Percentiles rank a stretch among this genome's conserved stretches.
These are phyloP conservation scores for Temnothorax nylanderi DNA, from an alignment of 1,140 invertebrate species.

Conservation along the genomic window DNA sequence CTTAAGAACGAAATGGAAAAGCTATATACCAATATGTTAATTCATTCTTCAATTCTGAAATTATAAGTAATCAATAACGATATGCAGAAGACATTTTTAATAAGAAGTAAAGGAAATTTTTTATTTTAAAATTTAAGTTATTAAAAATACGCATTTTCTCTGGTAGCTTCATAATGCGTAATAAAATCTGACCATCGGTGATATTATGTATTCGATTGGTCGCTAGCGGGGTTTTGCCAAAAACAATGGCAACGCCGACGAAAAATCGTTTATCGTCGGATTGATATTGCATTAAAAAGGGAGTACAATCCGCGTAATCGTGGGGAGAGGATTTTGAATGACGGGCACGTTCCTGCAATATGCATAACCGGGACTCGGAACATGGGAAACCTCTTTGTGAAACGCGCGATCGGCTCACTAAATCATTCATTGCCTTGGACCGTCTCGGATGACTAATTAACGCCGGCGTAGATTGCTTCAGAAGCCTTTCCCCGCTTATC, in stretches of 20 bases:
- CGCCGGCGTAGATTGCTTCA: constrained; percentile 69
- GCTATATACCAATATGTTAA: not conserved
- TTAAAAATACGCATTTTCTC: not conserved
- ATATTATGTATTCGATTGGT: constrained; percentile 27
- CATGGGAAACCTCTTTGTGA: constrained; percentile 84
- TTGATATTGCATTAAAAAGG: constrained; percentile 67
- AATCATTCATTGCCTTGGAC: constrained; percentile 80
- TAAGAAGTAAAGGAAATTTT: not conserved
- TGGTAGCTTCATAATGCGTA: not conserved
- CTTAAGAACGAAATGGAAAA: not conserved
- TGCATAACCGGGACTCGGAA: constrained; percentile 81
- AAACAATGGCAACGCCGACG: constrained; percentile 8
- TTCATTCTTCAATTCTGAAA: not conserved
- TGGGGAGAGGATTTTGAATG: constrained; percentile 80
- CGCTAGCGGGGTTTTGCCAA: constrained; percentile 25
- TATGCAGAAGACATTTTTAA: not conserved
- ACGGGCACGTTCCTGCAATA: constrained; percentile 83
- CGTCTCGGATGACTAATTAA: constrained; percentile 79
- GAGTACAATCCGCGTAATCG: constrained; percentile 52
- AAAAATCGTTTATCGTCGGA: constrained; percentile 63
- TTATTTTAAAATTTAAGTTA: not conserved
- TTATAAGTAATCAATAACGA: not conserved
- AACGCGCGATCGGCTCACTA: constrained; percentile 75
- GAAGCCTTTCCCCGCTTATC: constrained; percentile 64
- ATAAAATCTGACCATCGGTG: constrained; percentile 19